Evolutionary conservation across 2,113 vertebrate genomes (phyloP).

Genomic region (Polypterus senegalus): DNA sequence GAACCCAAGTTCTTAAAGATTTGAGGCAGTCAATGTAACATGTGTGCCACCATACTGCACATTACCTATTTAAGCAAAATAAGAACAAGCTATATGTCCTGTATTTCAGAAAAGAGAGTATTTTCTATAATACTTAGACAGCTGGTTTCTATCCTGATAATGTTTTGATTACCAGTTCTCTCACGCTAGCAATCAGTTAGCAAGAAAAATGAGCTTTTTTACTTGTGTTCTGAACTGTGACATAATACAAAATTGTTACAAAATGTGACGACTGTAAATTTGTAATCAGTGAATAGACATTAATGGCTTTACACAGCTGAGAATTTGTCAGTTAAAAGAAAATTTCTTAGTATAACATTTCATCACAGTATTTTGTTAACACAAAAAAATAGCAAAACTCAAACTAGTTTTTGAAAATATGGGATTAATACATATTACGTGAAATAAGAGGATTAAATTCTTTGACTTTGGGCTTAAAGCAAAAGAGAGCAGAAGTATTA

Average conservation of each 20-base stretch:
- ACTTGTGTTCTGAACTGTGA: slow-evolving; percentile 1
- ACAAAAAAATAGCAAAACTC: too few relatives aligned
- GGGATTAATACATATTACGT: too few relatives aligned
- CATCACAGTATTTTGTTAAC: too few relatives aligned
- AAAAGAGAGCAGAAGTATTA: too few relatives aligned
- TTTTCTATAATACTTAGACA: slow-evolving; percentile 42
- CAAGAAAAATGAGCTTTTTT: background rate
- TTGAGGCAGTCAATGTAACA: too few relatives aligned
- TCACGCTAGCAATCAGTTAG: slow-evolving; percentile 42
- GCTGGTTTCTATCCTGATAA: slow-evolving; percentile 48
- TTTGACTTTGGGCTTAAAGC: too few relatives aligned
- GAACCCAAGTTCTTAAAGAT: too few relatives aligned
- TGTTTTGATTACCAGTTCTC: slow-evolving; percentile 42
- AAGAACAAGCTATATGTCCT: background rate
- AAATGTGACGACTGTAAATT: slow-evolving; percentile 31
- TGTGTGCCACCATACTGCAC: too few relatives aligned
- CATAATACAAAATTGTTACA: slow-evolving; percentile 22
- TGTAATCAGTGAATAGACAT: slow-evolving; percentile 21
- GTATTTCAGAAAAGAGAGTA: slow-evolving; percentile 46
- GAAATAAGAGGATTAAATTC: too few relatives aligned
- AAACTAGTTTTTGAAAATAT: too few relatives aligned
- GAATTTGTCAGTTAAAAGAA: background rate
- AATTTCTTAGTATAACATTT: too few relatives aligned
- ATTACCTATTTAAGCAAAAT: too few relatives aligned
- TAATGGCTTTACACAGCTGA: slow-evolving; percentile 28